phyloP scores from a whole-genome alignment of 2,888 invertebrate species.

The Hirtodrosophila histrioides region DNA sequence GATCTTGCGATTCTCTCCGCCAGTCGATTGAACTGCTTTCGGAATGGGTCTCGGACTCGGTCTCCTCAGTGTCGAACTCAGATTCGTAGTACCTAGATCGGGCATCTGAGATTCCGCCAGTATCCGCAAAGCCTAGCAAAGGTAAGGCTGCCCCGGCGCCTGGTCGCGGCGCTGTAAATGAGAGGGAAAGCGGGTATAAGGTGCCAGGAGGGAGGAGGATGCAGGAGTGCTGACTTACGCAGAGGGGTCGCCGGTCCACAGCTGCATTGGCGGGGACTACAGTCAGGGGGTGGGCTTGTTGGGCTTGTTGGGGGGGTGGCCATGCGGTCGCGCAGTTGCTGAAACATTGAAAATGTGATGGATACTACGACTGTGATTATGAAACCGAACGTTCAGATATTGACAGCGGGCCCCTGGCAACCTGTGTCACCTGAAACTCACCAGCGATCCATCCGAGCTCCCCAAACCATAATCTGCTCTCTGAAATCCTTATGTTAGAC shows the following conservation, averaged over 20 bases:
- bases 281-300: background rate
- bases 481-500: background rate
- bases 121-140: background rate
- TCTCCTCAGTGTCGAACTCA: constrained; percentile 14
- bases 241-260: background rate
- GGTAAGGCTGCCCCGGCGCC: background rate
- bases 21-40: background rate
- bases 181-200: background rate
- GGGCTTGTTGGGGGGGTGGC: background rate
- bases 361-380: background rate
- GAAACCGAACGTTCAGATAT: background rate
- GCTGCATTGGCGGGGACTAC: background rate
- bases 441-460: background rate
- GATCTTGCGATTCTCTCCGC: constrained; percentile 5
- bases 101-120: background rate
- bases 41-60: background rate
- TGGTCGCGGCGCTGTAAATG: background rate
- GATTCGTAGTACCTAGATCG: constrained; percentile 17
- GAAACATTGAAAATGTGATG: constrained; percentile 10
- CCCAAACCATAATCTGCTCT: background rate
- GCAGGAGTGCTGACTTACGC: constrained; percentile 6
- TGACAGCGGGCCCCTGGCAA: constrained; percentile 7
- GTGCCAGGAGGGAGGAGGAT: too few relatives aligned
- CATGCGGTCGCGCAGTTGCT: background rate
- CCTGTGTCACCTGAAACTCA: too few relatives aligned